These are phyloP conservation scores for Ciona savignyi DNA, from an alignment of 23 tunicate species.

Conservation along the genomic window DNA sequence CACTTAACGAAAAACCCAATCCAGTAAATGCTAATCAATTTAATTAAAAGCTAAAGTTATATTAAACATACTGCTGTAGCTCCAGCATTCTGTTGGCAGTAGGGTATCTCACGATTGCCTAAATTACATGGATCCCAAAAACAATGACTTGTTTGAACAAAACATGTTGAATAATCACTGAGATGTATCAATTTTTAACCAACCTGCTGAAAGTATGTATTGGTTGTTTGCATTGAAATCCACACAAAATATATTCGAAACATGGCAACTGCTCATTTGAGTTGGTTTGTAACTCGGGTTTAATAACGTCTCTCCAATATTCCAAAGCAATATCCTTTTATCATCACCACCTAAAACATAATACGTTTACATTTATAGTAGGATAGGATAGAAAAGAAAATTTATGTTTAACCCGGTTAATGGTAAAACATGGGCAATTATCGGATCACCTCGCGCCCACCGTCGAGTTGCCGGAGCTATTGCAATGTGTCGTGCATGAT, in stretches of 20 bases:
- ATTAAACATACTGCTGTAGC: too few relatives aligned
- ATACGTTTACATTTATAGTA: neutral
- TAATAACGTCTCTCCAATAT: conserved; percentile 22
- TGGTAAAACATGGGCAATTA: neutral
- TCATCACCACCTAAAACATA: conserved; percentile 70
- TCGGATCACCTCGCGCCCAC: neutral
- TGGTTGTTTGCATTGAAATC: conserved; percentile 33
- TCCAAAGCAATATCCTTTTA: conserved; percentile 69
- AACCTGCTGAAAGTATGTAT: conserved; percentile 67
- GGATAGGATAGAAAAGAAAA: neutral
- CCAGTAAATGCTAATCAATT: too few relatives aligned
- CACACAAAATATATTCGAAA: conserved; percentile 74
- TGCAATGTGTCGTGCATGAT: too few relatives aligned
- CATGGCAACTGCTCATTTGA: conserved; percentile 49
- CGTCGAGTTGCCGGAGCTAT: neutral
- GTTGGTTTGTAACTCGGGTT: conserved; percentile 46
- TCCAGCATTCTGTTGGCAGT: too few relatives aligned
- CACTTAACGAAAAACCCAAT: too few relatives aligned
- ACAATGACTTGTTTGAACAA: too few relatives aligned
- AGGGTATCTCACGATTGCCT: too few relatives aligned
- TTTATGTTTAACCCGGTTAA: neutral
- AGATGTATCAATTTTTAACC: neutral
- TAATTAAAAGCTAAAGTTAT: too few relatives aligned
- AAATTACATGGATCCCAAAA: too few relatives aligned
- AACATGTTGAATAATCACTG: too few relatives aligned